These are phyloP conservation scores for Fulmarus glacialis DNA, from an alignment of 2,113 vertebrate genomes.

Conservation along the genomic window DNA sequence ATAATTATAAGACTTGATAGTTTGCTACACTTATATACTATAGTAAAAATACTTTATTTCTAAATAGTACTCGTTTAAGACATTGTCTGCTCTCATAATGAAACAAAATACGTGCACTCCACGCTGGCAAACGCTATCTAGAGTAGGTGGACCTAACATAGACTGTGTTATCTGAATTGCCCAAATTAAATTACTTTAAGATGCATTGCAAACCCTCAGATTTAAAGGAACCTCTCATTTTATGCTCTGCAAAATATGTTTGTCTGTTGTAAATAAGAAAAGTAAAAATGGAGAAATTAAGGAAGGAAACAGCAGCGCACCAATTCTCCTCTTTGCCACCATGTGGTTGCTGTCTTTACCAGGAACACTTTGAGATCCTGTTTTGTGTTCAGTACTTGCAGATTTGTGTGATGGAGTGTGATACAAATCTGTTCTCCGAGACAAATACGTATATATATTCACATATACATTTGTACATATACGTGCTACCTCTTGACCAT, in stretches of 20 bases:
- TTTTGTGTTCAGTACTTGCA: background rate
- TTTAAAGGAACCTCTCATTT: background rate
- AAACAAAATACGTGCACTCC: background rate
- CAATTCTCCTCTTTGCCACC: background rate
- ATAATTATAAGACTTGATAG: background rate
- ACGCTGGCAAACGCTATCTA: accelerated
- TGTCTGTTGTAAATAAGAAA: background rate
- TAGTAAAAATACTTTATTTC: background rate
- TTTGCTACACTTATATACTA: background rate
- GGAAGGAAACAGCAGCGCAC: background rate
- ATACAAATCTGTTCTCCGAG: background rate
- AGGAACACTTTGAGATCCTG: background rate
- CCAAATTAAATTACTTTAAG: background rate
- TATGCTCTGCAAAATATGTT: background rate
- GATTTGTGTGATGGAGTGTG: background rate
- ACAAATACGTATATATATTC: accelerated
- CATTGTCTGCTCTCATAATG: background rate
- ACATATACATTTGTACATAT: accelerated
- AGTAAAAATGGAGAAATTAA: background rate
- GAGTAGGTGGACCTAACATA: background rate
- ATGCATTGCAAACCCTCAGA: background rate
- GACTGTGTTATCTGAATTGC: background rate
- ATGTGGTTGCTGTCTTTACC: background rate
- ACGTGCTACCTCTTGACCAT: background rate
- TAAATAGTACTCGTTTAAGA: background rate